A percentile compares a stretch with the other conserved stretches of the same genome.
Evolutionary conservation across 2,797 vertebrate species (phyloP).

Genomic region (Rhynchonycteris naso): DNA sequence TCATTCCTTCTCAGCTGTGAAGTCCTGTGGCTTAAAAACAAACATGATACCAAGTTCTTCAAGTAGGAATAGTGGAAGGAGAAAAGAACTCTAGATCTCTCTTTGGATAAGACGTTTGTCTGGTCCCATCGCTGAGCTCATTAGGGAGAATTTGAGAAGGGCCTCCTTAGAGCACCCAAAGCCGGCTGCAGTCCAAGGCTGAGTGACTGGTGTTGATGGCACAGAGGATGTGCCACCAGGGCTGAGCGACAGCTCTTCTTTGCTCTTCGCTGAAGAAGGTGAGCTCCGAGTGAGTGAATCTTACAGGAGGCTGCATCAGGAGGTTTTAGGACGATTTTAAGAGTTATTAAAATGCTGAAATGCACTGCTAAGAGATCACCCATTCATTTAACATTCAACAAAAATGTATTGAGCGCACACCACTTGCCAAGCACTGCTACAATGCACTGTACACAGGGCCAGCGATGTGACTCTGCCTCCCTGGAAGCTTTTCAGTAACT

Average conservation of each 20-base stretch:
- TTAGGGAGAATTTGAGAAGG: conserved; percentile 36
- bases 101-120: neutral
- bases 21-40: conserved; percentile 42
- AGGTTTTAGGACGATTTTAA: conserved; percentile 1
- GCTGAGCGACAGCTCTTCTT: neutral
- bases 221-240: neutral
- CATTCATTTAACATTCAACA: neutral
- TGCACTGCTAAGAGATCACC: neutral
- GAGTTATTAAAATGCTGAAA: conserved; percentile 11
- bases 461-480: neutral
- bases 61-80: neutral
- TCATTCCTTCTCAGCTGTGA: neutral
- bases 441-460: neutral
- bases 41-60: neutral
- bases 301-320: neutral
- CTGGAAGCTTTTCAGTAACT: neutral
- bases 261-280: neutral
- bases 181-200: neutral
- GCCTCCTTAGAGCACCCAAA: neutral
- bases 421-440: neutral
- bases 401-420: neutral
- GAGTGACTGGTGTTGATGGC: neutral
- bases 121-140: neutral
- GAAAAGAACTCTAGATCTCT: neutral
- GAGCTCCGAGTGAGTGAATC: neutral